Conservation (phyloP, 1,140 invertebrate genomes). For the Centruroides vittatus region DNA sequence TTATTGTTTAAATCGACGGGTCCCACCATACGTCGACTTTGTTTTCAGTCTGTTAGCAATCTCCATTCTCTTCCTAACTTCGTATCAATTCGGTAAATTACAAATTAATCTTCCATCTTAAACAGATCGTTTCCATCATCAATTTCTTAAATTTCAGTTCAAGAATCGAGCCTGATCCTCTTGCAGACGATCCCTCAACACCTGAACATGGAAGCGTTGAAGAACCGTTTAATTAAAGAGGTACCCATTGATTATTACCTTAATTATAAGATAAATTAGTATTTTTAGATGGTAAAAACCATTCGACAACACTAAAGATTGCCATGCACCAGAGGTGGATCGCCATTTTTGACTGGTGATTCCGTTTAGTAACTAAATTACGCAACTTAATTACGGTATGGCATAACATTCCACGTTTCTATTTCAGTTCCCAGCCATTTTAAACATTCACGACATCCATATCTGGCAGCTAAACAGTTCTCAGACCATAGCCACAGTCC, state of each 20-base stretch:
- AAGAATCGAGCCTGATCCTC: conserved; percentile 58
- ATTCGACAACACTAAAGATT: too few species aligned
- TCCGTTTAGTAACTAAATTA: neutral
- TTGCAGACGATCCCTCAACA: conserved; percentile 65
- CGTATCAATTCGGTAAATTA: conserved; percentile 42
- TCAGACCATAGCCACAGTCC: conserved; percentile 81
- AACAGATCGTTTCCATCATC: neutral
- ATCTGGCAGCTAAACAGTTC: conserved; percentile 87
- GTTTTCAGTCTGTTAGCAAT: conserved; percentile 32
- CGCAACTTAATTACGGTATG: neutral
- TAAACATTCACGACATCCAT: conserved; percentile 87
- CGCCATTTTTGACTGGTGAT: neutral
- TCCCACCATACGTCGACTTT: conserved; percentile 13
- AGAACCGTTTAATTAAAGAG: conserved; percentile 51
- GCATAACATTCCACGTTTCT: conserved; percentile 1
- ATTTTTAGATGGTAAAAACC: too few species aligned
- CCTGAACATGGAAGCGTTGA: conserved; percentile 72
- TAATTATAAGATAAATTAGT: too few species aligned
- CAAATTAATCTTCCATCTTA: neutral
- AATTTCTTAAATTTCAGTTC: conserved; percentile 38
- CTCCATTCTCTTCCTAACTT: conserved; percentile 42
- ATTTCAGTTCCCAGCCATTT: conserved; percentile 55
- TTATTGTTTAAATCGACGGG: conserved; percentile 28
- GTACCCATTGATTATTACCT: conserved; percentile 1
- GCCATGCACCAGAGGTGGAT: too few species aligned